Evolutionary conservation across 1,140 invertebrate genomes (phyloP).

Genomic region (Leptinotarsa lineolata): DNA sequence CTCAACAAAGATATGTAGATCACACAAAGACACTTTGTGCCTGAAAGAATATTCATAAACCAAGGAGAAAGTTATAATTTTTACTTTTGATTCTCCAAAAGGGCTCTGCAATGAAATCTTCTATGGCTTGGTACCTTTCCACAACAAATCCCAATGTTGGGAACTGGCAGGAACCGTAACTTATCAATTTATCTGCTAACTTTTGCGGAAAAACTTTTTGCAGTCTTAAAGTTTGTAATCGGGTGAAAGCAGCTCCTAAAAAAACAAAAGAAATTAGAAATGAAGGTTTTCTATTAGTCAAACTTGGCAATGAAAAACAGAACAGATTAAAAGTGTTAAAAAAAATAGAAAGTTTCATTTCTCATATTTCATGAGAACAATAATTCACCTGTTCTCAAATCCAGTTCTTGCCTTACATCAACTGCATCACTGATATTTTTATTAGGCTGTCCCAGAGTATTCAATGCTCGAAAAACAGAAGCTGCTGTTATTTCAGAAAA

Average conservation of each 20-base stretch:
- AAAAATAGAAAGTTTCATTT: too few relatives aligned
- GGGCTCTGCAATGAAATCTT: slow-evolving; percentile 84
- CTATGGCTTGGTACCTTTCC: slow-evolving; percentile 87
- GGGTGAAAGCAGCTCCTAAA: slow-evolving; percentile 94
- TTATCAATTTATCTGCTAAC: slow-evolving; percentile 81
- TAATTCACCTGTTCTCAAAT: slow-evolving; percentile 88
- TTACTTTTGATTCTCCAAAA: slow-evolving; percentile 92
- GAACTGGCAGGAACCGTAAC: slow-evolving; percentile 98
- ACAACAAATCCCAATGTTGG: slow-evolving; percentile 97
- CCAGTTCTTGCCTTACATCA: slow-evolving; percentile 91
- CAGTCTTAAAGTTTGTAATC: slow-evolving; percentile 93
- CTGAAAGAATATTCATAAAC: too few relatives aligned
- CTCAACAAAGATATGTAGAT: not conserved
- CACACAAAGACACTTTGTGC: too few relatives aligned
- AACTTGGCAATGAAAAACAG: not conserved
- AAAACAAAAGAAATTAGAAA: not conserved
- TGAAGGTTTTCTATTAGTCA: too few relatives aligned
- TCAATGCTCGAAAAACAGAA: slow-evolving; percentile 80
- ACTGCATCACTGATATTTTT: slow-evolving; percentile 90
- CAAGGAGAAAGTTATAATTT: too few relatives aligned
- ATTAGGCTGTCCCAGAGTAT: slow-evolving; percentile 80
- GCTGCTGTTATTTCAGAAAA: slow-evolving; percentile 95
- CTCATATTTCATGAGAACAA: too few relatives aligned
- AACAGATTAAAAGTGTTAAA: too few relatives aligned
- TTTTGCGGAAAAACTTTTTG: slow-evolving; percentile 82